These are phyloP conservation scores for Sphaerophoria taeniata DNA, from an alignment of 2,888 invertebrate genomes.

Conservation along the genomic window DNA sequence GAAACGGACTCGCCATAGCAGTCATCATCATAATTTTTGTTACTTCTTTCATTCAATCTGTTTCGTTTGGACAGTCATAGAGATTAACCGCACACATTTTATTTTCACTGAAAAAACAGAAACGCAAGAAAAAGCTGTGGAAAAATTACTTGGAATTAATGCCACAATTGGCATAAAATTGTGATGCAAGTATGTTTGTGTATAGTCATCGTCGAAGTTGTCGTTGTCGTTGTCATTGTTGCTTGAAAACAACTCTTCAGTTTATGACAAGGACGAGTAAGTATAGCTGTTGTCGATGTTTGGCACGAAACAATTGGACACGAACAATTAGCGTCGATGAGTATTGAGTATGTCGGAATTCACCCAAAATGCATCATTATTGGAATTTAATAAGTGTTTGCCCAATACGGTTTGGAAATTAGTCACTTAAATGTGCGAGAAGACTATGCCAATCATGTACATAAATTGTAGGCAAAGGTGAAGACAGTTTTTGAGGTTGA, in stretches of 20 bases:
- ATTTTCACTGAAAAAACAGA: conserved; percentile 2
- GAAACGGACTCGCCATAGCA: neutral
- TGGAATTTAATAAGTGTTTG: conserved; percentile 66
- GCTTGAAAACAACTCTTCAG: conserved; percentile 40
- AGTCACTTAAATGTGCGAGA: conserved; percentile 22
- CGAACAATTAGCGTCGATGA: conserved; percentile 62
- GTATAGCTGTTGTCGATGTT: conserved; percentile 4
- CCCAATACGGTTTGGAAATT: conserved; percentile 49
- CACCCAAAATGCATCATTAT: conserved; percentile 58
- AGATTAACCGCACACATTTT: conserved; percentile 40
- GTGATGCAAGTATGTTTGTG: conserved; percentile 31
- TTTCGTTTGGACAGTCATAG: conserved; percentile 31
- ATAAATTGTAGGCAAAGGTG: neutral
- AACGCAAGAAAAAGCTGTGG: neutral
- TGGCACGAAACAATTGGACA: conserved; percentile 66
- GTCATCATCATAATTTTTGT: conserved; percentile 45
- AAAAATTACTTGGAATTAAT: conserved; percentile 37
- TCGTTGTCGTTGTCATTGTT: neutral
- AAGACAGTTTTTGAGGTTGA: no score
- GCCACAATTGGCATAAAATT: conserved; percentile 27
- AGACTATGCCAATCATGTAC: conserved; percentile 24
- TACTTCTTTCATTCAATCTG: conserved; percentile 13
- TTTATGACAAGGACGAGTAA: conserved; percentile 36
- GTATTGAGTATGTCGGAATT: conserved; percentile 57
- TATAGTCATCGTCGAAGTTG: neutral